Evolutionary conservation across 2,113 vertebrate species (phyloP).

Genomic region (Eubucco bourcierii): DNA sequence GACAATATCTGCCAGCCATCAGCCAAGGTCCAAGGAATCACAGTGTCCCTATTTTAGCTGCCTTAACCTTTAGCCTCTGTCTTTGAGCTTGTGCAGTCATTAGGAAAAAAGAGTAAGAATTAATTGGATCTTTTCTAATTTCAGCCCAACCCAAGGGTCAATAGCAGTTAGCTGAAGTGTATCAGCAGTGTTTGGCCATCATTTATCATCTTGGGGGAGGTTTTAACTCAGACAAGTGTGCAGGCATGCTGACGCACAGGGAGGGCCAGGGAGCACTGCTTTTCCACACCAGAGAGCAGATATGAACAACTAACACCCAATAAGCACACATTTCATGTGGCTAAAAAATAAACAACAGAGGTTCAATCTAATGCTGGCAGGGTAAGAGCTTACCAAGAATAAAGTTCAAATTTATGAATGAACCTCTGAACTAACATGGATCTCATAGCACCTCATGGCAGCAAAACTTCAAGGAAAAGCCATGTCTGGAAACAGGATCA

Average conservation of each 20-base stretch:
- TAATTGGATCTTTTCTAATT: constrained; percentile 37
- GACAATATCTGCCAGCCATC: background rate
- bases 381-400: background rate
- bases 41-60: background rate
- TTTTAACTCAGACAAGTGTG: background rate
- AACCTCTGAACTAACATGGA: background rate
- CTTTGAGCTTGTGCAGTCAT: background rate
- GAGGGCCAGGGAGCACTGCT: background rate
- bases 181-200: constrained; percentile 1
- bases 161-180: background rate
- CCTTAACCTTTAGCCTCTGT: background rate
- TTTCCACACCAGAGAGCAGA: background rate
- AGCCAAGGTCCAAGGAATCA: background rate
- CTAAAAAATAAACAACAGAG: background rate
- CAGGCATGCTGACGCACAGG: background rate
- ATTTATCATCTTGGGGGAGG: background rate
- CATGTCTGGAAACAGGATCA: background rate
- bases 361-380: background rate
- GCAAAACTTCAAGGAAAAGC: background rate
- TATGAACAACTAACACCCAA: background rate
- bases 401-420: background rate
- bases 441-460: background rate
- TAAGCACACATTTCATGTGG: background rate
- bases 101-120: background rate
- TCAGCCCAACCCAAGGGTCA: constrained; percentile 7